Base-by-base conservation (phyloP, 2,888 invertebrate genomes). In the Pocota personata region DNA sequence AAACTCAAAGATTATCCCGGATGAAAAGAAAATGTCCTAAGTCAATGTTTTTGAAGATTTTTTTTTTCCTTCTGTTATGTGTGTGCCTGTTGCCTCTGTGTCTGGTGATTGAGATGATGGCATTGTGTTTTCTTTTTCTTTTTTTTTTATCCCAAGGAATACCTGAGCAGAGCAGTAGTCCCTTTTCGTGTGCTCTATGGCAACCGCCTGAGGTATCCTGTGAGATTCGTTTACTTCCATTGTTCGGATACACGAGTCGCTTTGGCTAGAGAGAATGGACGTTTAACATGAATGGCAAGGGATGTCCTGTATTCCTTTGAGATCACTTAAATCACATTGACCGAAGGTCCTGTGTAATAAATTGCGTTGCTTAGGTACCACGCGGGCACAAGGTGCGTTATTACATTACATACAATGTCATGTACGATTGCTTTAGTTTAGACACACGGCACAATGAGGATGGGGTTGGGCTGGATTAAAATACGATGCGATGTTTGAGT, bases 291-390 rank as follows among this genome's bases (percentile, higher is more conserved):
- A 58, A 58, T 52, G 40, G 5, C 46, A 46, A 58, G 35, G 71
- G 40, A 57, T 50, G 50, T 57, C 52, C 57, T 48, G 37, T 50
- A 30, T 40, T 66, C 72, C 72, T 37, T 40, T 50, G 67, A 73
- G 67, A 83, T 67, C 58, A 40, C 62, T 79, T 69, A 73, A 83
- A 83, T 79, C 67, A 55, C 73, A 69, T 73, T 73, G 73, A 73
- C 67, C 67, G 60, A 46, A 19, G 62, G 58, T 83, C 72, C 52
- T 72, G 78, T 73, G 64, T 82, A 24, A 82, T 77, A 69, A 76
- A 82, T 82, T 82, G 62, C 57, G 46, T 71, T 57, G 69, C 76
- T 62, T 32, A 14, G 46, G 52, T 75, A 52, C 48, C 21, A 77
- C 27, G 40, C 58, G 55, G 21, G 35, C 57, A 32, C 57, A 71